phyloP scores from a whole-genome alignment of 2,888 invertebrate species.

The Elaeidobius kamerunicus region DNA sequence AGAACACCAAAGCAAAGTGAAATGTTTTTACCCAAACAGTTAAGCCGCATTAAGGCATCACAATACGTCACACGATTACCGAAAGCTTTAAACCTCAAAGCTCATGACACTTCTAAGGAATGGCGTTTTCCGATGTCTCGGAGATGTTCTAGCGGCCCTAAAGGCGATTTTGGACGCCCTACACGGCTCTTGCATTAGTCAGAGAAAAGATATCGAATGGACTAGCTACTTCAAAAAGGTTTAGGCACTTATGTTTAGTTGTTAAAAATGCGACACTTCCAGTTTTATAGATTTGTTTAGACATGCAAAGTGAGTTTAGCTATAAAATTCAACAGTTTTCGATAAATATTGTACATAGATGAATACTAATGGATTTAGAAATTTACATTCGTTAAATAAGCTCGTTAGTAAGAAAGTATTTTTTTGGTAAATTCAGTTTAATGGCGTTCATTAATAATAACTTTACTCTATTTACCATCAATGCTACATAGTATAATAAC shows the following conservation, averaged over 20 bases:
- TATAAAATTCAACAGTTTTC: no score
- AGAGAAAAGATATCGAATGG: slow-evolving; percentile 34
- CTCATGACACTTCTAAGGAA: slow-evolving; percentile 29
- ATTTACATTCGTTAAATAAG: no score
- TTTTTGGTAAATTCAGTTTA: no score
- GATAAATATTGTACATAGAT: no score
- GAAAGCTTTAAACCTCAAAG: slow-evolving; percentile 26
- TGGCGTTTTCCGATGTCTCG: slow-evolving; percentile 24
- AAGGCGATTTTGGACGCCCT: slow-evolving; percentile 50
- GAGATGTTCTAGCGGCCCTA: slow-evolving; percentile 44
- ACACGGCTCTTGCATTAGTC: slow-evolving; percentile 51
- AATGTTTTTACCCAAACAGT: slow-evolving; percentile 12
- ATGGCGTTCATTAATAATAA: no score
- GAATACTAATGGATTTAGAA: no score
- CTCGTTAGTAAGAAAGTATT: no score
- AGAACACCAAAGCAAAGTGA: slow-evolving; percentile 9
- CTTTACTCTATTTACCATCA: no score
- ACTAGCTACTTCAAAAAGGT: slow-evolving; percentile 30
- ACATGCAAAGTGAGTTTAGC: slow-evolving; percentile 5
- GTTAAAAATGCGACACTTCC: slow-evolving; percentile 16
- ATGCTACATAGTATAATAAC: no score
- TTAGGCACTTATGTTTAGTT: slow-evolving; percentile 29
- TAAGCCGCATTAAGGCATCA: slow-evolving; percentile 26
- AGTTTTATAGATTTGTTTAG: slow-evolving; percentile 14
- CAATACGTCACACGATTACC: slow-evolving; percentile 29